Conservation (phyloP, 2,113 vertebrate species). For the Mormyrus iriodes region DNA sequence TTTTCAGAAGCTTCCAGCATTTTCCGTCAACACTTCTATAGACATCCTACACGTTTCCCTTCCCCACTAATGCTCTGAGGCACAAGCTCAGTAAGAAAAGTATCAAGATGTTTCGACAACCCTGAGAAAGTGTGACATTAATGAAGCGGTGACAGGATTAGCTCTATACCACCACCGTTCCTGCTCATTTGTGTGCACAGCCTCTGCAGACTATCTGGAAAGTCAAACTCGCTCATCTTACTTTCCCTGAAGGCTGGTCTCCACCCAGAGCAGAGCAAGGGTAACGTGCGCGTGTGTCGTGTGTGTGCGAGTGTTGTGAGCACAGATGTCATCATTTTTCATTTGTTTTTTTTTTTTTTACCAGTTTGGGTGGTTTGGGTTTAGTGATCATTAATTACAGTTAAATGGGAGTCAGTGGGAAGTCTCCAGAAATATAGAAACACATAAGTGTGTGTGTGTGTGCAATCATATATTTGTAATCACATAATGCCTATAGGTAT, state of each 20-base stretch:
- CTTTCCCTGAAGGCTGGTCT: background rate
- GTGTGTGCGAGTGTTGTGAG: background rate
- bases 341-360: background rate
- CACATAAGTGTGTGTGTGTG: background rate
- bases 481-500: background rate
- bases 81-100: background rate
- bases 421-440: no score
- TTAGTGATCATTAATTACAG: background rate
- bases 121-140: background rate
- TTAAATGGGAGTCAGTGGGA: no score
- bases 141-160: background rate
- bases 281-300: background rate
- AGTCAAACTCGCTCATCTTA: background rate
- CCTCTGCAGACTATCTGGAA: background rate
- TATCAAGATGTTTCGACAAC: background rate
- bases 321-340: background rate
- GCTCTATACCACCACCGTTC: background rate
- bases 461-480: background rate
- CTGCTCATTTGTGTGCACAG: background rate
- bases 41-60: background rate
- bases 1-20: conserved; percentile 10
- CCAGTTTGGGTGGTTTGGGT: background rate
- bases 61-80: background rate
- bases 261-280: background rate
- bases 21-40: background rate